These are phyloP conservation scores for Fissipunctia ypsillon DNA, from an alignment of 2,888 invertebrate genomes.

Conservation along the genomic window DNA sequence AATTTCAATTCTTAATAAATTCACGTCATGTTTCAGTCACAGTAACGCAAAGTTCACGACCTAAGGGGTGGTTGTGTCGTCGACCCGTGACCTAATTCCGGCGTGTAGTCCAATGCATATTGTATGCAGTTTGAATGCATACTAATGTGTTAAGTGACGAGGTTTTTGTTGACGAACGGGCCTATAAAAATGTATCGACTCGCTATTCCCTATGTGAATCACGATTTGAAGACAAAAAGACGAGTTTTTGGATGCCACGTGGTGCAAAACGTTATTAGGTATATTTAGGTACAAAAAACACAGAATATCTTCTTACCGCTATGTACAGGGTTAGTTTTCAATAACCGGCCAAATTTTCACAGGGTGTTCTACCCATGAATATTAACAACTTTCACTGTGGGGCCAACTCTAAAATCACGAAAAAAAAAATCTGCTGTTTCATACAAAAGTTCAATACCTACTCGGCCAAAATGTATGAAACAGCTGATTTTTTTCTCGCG, in stretches of 20 bases:
- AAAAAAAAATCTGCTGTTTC: too few species aligned
- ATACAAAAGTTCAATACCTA: too few species aligned
- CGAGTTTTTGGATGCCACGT: neutral
- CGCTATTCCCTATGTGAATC: neutral
- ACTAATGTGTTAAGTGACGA: conserved; percentile 21
- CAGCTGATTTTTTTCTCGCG: too few species aligned
- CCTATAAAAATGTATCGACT: neutral
- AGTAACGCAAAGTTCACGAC: conserved; percentile 55
- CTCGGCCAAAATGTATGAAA: too few species aligned
- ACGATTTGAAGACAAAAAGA: neutral
- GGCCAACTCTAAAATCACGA: too few species aligned
- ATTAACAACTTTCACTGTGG: too few species aligned
- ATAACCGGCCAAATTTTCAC: too few species aligned
- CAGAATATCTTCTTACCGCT: too few species aligned
- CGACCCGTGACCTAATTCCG: conserved; percentile 58
- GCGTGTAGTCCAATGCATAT: conserved; percentile 45
- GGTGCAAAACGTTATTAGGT: too few species aligned
- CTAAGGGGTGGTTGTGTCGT: conserved; percentile 32
- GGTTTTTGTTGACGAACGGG: conserved; percentile 6
- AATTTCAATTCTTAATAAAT: neutral
- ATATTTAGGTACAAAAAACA: too few species aligned
- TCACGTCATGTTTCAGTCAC: conserved; percentile 17
- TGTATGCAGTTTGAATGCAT: conserved; percentile 51
- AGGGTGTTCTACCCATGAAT: too few species aligned
- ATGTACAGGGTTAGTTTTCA: too few species aligned